Base-by-base conservation (phyloP, 2,113 vertebrate species). In the Cacatua alba region DNA sequence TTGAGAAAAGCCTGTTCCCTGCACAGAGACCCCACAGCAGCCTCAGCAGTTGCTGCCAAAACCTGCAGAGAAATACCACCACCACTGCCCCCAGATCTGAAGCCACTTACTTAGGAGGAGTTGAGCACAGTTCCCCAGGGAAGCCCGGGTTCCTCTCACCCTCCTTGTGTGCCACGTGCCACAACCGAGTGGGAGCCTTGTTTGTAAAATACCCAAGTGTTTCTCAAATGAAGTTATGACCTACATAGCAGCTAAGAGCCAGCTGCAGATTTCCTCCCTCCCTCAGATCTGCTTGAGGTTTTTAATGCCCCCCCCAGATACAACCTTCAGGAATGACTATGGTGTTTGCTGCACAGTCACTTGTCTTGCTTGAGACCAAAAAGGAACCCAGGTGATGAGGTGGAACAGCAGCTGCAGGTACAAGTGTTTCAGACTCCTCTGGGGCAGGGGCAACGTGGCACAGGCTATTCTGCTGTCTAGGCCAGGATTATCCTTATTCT, bases 61-160 rank as follows among this genome's bases (percentile, higher is more conserved):
- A 29, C 24, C 49, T 48, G 63, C 43, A 57, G 64, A 21, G 68
- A 78, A 31, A 63, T 17, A 13, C 24, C 3, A 9, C 12, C n/a
- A n/a, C 31, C 25, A 14, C 25, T 25, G 6, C n/a, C 33, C 15
- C 24, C 0, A 2, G 11, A 51, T 33, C 29, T 39, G 52, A 24
- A 84, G 69, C 37, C 29, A 15, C 37, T 62, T 3, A 0, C 37
- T 37, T 37, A 37, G 28, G 29, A 84, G 53, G 43, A 82, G 43
- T 33, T 82, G 37, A 90, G 51, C 1, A 1, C 11, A 28, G 28
- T 17, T 67, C 24, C 10, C 1, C 0, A 2, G 41, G 37, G n/a
- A 76, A 0, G 7, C 4, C 17, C 0, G 0, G 1, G 6, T 43
- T 88, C 20, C 31, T 60, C 23, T 26, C 2, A 0, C 41, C 12